Percentiles rank a stretch among this genome's conserved stretches.
phyloP scores from a whole-genome alignment of 1,140 invertebrate genomes.

The Halesus radiatus region DNA sequence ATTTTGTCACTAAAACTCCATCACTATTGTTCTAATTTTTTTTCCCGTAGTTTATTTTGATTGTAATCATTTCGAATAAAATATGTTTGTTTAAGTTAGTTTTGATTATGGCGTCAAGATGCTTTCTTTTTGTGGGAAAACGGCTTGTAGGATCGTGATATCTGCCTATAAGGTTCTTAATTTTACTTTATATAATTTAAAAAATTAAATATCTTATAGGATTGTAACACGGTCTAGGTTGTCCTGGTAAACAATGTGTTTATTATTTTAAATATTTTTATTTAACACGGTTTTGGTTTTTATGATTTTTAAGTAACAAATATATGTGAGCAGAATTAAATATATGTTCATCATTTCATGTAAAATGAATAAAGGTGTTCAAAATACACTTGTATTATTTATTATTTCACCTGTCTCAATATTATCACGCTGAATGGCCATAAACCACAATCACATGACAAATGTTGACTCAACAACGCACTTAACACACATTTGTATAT shows the following conservation, averaged over 20 bases:
- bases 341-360: neutral
- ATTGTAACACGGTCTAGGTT: conserved; percentile 47
- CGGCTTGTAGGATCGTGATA: conserved; percentile 51
- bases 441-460: neutral
- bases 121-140: conserved; percentile 24
- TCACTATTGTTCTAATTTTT: neutral
- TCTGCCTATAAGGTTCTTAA: conserved; percentile 50
- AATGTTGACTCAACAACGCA: neutral
- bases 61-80: conserved; percentile 16
- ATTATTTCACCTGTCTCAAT: conserved; percentile 32
- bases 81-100: conserved; percentile 30
- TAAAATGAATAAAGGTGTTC: conserved; percentile 2
- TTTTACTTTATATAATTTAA: conserved; percentile 34
- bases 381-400: neutral
- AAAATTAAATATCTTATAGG: conserved; percentile 50
- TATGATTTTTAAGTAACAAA: conserved; percentile 10
- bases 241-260: conserved; percentile 50
- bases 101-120: conserved; percentile 44
- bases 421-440: conserved; percentile 1
- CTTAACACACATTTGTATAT: neutral
- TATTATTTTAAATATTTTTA: conserved; percentile 2
- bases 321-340: neutral
- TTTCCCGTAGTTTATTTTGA: neutral
- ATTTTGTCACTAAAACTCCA: conserved; percentile 12
- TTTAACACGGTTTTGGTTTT: conserved; percentile 36